Evolutionary conservation across 2,888 invertebrate genomes (phyloP), one percentile per base, ranked within the genome.

Genomic region (Watsonalla binaria): DNA sequence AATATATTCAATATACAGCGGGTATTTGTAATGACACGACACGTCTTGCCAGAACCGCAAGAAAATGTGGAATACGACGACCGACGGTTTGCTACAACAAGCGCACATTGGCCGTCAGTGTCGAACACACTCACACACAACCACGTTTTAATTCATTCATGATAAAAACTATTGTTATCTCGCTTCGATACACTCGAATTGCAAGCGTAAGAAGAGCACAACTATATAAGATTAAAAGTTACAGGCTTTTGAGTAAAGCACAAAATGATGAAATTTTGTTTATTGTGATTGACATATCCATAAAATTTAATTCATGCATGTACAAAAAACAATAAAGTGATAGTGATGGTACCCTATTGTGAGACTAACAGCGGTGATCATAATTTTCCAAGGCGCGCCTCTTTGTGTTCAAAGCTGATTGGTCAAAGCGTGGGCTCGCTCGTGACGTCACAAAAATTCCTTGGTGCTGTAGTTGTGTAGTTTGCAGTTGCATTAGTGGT

Each of bases 341-440:
- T 8, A 45, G 45, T 8, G 11, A 11, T 42, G 37, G 11, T 13
- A 47, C 2, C 9, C 11, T 14, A n/a, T 46, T 35, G 8, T 15
- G 35, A 14, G 15, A 35, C 46, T 47, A 33, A 59, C 53, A 61
- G 48, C 51, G 51, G 58, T 58, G 63, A 66, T 65, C 61, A 60
- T 74, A 61, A 60, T 66, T 92, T 92, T 86, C 91, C 90, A 69
- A 92, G 86, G 67, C 94, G 88, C 67, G 94, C 94, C 84, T 92
- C 91, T 82, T 85, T 87, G 68, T 92, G 83, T 62, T 92, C 78
- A 69, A 92, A 84, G 70, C 78, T 86, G 87, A 90, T 90, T 90
- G 90, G 90, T 65, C 71, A 74, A 68, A 77, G 85, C 80, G 84
- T 90, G 90, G 90, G 90, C 90, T 89, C 89, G 90, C 70, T 89